Evolutionary conservation across 2,888 invertebrate genomes (phyloP), one percentile per base, ranked within the genome.

Genomic region (Nomada goodeniana): DNA sequence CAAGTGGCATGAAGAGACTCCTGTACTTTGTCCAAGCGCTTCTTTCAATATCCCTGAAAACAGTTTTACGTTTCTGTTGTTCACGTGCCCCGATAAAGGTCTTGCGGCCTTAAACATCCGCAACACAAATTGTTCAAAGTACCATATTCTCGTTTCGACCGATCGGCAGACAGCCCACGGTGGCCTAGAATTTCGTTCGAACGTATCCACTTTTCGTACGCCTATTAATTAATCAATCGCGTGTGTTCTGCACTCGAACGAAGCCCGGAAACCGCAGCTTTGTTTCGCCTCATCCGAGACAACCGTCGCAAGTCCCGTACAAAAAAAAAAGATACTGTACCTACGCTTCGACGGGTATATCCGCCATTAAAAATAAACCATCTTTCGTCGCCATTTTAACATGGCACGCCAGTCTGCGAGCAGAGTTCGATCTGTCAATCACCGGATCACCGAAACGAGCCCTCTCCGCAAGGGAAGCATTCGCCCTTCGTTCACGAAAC

Each of bases 311-410:
- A 71, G 15, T 15, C 47, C 47, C 47, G 15, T 0, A n/a, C n/a
- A 9, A 44, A 53, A 9, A 59, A 18, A n/a, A 47, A 42, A 36
- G 42, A 53, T 47, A 55, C 4, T n/a, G 18, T 44, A 4, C 26
- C 20, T 18, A 4, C 0, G 36, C 13, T 15, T 5, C 26, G 71
- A n/a, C 55, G 36, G n/a, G 26, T 52, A 55, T 67, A 78, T 85
- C 88, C 85, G 90, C 90, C 91, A 93, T 92, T 92, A 92, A 91
- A 93, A 93, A 92, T 92, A 91, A 91, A 92, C 89, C 91, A 90
- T 92, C 92, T 89, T 89, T 92, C 91, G 91, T 90, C 93, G 92
- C 92, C 93, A 92, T 92, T 93, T 92, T 92, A 90, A 86, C 84
- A 82, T 88, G 87, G 86, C 88, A 89, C 85, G 42, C n/a, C 63